Conservation (phyloP, 2,113 vertebrate genomes). For the Bothrops jararaca region DNA sequence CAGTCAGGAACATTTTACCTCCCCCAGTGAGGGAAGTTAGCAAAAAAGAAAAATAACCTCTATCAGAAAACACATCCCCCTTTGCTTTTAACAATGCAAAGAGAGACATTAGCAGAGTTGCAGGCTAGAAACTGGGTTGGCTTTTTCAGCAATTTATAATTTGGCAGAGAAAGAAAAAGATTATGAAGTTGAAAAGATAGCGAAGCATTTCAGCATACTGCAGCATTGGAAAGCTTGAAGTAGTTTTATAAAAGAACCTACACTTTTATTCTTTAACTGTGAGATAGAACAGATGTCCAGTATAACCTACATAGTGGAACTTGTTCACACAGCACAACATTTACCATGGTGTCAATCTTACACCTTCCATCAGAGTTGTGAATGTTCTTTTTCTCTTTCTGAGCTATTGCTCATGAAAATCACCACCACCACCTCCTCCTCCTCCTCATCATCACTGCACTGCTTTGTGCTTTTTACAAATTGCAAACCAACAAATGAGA, state of each 20-base stretch:
- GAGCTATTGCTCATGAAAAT: background rate
- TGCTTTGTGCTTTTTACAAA: background rate
- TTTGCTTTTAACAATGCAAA: background rate
- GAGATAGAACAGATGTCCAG: background rate
- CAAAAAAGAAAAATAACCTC: background rate
- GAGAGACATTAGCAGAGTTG: background rate
- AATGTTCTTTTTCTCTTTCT: background rate
- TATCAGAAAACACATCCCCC: background rate
- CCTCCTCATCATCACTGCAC: background rate
- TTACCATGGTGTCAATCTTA: background rate
- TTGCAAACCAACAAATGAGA: background rate
- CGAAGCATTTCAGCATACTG: background rate
- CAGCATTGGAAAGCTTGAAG: background rate
- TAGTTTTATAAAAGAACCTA: background rate
- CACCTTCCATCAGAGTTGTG: background rate
- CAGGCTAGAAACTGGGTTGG: background rate
- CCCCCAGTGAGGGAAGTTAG: background rate
- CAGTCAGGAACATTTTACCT: background rate
- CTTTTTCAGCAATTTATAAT: background rate
- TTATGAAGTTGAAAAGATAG: background rate
- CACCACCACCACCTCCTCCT: background rate
- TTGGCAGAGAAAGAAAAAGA: background rate
- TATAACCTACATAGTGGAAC: too few relatives aligned
- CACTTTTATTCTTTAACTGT: background rate
- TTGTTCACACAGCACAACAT: background rate